Evolutionary conservation across 2,113 vertebrate genomes (phyloP), one percentile per base, ranked within the genome.

Genomic region (Xiphophorus hellerii): DNA sequence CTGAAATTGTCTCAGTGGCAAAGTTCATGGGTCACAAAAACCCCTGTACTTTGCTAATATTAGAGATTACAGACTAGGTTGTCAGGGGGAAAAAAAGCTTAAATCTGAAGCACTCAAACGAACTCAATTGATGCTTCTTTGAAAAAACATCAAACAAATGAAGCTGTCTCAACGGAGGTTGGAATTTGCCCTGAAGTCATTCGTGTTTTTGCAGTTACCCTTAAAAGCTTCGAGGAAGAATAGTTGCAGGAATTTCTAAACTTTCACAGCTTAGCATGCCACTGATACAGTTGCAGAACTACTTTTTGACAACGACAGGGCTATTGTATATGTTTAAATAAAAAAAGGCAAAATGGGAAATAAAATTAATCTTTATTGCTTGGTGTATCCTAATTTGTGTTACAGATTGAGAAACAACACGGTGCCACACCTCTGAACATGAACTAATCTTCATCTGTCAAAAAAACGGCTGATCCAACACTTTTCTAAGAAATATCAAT

Each of bases 141-240:
- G 7, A 17, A 58, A 58, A 58, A 8, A 25, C 51, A n/a, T 58
- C 51, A n/a, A 58, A 5, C 44, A 48, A 48, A 17, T 48, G 37
- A 22, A 29, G 33, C 17, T n/a, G 37, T 29, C 28, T 44, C 6
- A 62, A 14, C 8, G 25, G 9, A 25, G n/a, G 27, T 37, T 30
- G 71, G 71, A 73, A 73, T 63, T 48, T 72, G 37, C 35, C 70
- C 71, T 63, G 27, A 22, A 63, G 71, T 63, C 25, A 8, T 30
- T 73, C 28, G 8, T 42, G 60, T 30, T 62, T 42, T 20, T 35
- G 9, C 25, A 35, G 20, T 61, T 31, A 2, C 17, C 29, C 31
- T 54, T 39, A 35, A 25, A 35, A 3, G 3, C 2, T 63, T 20
- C 20, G 28, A 42, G 10, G 5, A 42, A 22, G 10, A 72, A 4